Base-by-base conservation (phyloP, 2,797 vertebrate genomes). In the Pangasius larnaudii region DNA sequence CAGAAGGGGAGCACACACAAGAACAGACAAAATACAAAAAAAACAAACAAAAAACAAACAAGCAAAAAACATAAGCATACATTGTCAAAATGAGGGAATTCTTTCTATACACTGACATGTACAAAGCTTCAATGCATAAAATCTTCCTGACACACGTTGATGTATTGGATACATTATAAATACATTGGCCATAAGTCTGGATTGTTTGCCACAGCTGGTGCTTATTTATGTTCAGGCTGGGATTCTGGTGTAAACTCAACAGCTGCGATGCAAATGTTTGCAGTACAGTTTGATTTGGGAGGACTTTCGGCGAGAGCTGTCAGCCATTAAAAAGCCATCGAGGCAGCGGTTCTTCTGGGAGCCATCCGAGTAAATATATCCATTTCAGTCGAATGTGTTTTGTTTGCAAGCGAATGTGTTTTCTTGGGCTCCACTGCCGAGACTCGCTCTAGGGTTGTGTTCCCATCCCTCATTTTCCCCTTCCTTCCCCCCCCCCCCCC, bases 361-460 rank as follows among this genome's bases (percentile, higher is more conserved):
- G 93, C 92, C 90, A 84, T 93, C 93, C 93, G 67, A 95, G 95
- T 95, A 96, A 96, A 96, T 95, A 96, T 94, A 96, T 95, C 94
- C 92, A 95, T 96, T 96, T 96, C 95, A 94, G 93, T 94, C 93
- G 92, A 94, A 95, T 91, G 93, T 94, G 94, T 96, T 96, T 95
- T 95, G 94, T 96, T 96, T 95, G 95, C 92, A 93, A 94, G 94
- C 92, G 91, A 92, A 93, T 91, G 86, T 95, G 95, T 95, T 96
- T 96, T 95, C 95, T 94, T 94, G 95, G 94, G 95, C 95, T 95
- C 92, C 93, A 93, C 92, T 94, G 93, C 92, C 89, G 92, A 93
- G 89, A 58, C 92, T 93, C 92, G 58, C 88, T 82, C 74, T 46
- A 91, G 94, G 93, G 93, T 94, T 93, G 94, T 92, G 91, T 95